Evolutionary conservation across 1,140 invertebrate genomes (phyloP), one percentile per base, ranked within the genome.

Genomic region (Coenobita brevimanus): DNA sequence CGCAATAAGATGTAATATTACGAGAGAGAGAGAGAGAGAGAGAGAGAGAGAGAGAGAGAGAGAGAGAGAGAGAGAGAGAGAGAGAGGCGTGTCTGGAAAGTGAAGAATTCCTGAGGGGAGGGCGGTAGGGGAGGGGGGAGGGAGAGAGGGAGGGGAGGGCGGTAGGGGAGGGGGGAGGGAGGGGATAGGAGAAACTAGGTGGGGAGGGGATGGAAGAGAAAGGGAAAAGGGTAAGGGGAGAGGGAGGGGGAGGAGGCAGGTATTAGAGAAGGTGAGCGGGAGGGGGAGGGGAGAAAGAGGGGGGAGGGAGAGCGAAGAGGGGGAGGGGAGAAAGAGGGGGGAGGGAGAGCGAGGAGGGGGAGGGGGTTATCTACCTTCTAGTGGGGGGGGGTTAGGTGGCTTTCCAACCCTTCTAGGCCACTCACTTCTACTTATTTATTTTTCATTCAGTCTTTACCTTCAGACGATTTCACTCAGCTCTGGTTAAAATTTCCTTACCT

Each of bases 11-110:
- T n/a, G n/a, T n/a, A n/a, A n/a, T 57, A n/a, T n/a, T n/a, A n/a
- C n/a, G n/a, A n/a, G n/a, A n/a, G n/a, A n/a, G n/a, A n/a, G n/a
- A n/a, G n/a, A n/a, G 62, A 64, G 62, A 64, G 62, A 64, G 62
- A 64, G 62, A 64, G 62, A 64, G 62, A 64, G 62, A 64, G 62
- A 64, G 62, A 64, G 62, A 64, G 62, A 64, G 62, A 64, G 62
- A 64, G 62, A 64, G 62, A 64, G 62, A 64, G 62, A 21, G 62
- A 21, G 17, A 4, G 62, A 3, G 17, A 64, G 17, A 4, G 17
- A 3, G 3, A 3, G 62, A 64, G 3, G 33, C 3, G 33, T n/a
- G 33, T 3, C 3, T 3, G 33, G 17, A 64, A 3, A 64, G 62
- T 24, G 62, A 64, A 30, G 17, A 17, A 4, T n/a, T 6, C n/a